These are phyloP conservation scores for Typhlichthys eigenmanni DNA, from an alignment of 2,797 vertebrate species.

Conservation along the genomic window DNA sequence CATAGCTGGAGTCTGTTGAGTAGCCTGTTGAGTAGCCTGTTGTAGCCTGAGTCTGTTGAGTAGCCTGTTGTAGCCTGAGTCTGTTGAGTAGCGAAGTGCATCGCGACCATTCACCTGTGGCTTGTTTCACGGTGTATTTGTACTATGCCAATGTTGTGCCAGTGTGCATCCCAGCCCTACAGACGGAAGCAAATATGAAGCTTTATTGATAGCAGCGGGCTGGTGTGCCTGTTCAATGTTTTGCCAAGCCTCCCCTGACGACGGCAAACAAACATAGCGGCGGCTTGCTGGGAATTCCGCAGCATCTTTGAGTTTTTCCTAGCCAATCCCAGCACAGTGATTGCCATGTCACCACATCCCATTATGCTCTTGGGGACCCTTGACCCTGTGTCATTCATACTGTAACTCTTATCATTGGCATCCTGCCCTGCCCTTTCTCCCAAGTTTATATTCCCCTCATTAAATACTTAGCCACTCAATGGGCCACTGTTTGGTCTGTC, in stretches of 20 bases:
- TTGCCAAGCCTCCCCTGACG: slow-evolving; percentile 68
- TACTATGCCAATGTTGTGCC: slow-evolving; percentile 70
- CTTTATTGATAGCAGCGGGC: slow-evolving; percentile 71
- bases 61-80: slow-evolving; percentile 36
- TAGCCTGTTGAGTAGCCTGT: slow-evolving; percentile 14
- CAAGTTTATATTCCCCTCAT: slow-evolving; percentile 71
- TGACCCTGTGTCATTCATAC: slow-evolving; percentile 51
- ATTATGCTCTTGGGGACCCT: slow-evolving; percentile 42
- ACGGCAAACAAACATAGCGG: slow-evolving; percentile 66
- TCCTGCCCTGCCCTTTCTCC: slow-evolving; percentile 56
- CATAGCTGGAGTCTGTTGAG: slow-evolving; percentile 52
- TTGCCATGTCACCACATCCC: slow-evolving; percentile 35
- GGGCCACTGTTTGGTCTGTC: slow-evolving; percentile 63
- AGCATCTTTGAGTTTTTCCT: slow-evolving; percentile 37
- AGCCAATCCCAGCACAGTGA: slow-evolving; percentile 36
- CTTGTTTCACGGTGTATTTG: slow-evolving; percentile 64
- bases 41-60: slow-evolving; percentile 42
- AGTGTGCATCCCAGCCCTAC: slow-evolving; percentile 59
- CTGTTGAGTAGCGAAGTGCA: slow-evolving; percentile 40
- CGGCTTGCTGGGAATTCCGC: slow-evolving; percentile 32
- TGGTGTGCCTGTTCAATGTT: slow-evolving; percentile 51
- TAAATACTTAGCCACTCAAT: slow-evolving; percentile 58
- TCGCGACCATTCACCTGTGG: slow-evolving; percentile 52
- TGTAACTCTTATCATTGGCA: slow-evolving; percentile 65
- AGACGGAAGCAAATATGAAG: slow-evolving; percentile 68